Evolutionary conservation across 2,113 vertebrate genomes (phyloP), one percentile per base, ranked within the genome.

Genomic region (Poeciliopsis turrubarensis): DNA sequence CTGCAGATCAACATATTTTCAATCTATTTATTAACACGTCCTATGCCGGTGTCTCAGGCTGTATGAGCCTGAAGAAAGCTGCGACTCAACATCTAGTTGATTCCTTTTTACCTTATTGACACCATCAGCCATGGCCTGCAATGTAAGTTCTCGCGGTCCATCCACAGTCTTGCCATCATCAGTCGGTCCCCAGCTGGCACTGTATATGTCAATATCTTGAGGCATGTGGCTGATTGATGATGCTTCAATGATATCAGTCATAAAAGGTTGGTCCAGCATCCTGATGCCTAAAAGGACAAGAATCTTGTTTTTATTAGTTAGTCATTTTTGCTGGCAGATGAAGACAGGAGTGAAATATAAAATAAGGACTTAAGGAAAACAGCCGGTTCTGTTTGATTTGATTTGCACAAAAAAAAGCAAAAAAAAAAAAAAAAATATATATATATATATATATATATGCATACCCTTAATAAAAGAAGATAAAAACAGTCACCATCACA

Each of bases 141-240:
- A 94, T 0, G 98, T 99, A 47, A 99, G 94, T 90, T 99, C 98
- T 61, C 98, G 90, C n/a, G 98, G 98, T 68, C 98, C 98, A n/a
- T 99, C 98, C 93, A 99, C 98, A 0, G 98, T 99, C 89, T 98
- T 99, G 1, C 98, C 98, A 0, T 99, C 98, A 84, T 99, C 98
- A 0, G 98, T 99, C 4, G 98, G 98, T 19, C 98, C 98, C 98
- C 98, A 99, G 92, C 98, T 99, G 87, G 98, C 98, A 13, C 98
- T 99, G 80, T 99, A 99, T 75, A 99, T 99, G 85, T 99, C 98
- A 61, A 99, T 98, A 39, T 97, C 91, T 87, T 99, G 98, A 2
- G 98, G 98, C 98, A 99, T 97, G 75, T 99, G 98, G 80, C 98
- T 99, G 94, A 99, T 99, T 70, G 98, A 99, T 3, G 98, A 99